Evolutionary conservation across 2,113 vertebrate species (phyloP), one percentile per base, ranked within the genome.

Genomic region (Arothron firmamentum): DNA sequence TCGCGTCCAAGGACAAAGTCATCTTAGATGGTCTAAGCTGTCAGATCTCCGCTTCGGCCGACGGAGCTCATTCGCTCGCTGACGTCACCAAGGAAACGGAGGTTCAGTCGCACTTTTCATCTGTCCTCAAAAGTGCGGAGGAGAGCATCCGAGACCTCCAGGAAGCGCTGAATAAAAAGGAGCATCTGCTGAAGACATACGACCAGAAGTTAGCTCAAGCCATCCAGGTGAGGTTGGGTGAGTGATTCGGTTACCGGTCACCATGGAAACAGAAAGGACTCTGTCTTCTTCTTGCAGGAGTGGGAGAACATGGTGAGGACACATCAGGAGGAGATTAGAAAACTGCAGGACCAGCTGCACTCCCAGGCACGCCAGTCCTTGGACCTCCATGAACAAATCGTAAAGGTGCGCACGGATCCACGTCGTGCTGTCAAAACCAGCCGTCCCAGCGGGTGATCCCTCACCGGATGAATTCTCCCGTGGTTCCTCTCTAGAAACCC

Each of bases 11-110:
- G 83, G 97, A 99, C 58, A 92, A 80, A 80, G 91, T 99, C 51
- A 98, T 99, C 88, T 12, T 38, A 2, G 98, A 94, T 59, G 95
- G 98, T 88, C 85, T 99, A 48, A 91, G 94, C 54, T 90, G 97
- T 59, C 92, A 64, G 6, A 85, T 99, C 17, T 94, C 94, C 18
- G 89, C 90, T 1, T 65, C 91, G 1, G 88, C 89, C 7, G 90
- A 90, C 76, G 87, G 90, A 72, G 94, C 94, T 47, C 92, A 86
- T 52, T 87, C 93, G 55, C 84, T 92, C 10, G 85, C 92, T 4
- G 90, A 94, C 48, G 69, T 93, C 0, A 65, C 74, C 48, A 86
- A 75, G 58, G 88, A 79, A 17, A 91, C 92, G 18, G 86, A 80
- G 10, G 34, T 9, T 38, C 34, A 9, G 17, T 0, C 82, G 0